These are phyloP conservation scores for Phaethon lepturus DNA, from an alignment of 2,113 vertebrate genomes.

Conservation along the genomic window DNA sequence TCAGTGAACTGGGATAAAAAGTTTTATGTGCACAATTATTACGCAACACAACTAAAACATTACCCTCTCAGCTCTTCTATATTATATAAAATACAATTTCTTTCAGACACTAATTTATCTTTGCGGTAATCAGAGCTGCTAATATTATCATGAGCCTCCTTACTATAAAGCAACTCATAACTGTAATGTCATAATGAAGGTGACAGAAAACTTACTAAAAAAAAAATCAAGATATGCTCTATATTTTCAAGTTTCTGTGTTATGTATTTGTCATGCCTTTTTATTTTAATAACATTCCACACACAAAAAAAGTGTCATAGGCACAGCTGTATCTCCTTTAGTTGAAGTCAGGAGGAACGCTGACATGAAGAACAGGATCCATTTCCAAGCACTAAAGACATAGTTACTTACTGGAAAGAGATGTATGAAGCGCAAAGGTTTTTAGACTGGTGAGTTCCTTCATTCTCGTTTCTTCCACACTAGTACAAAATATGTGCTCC, in stretches of 20 bases:
- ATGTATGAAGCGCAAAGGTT: conserved; percentile 88
- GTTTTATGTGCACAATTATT: neutral
- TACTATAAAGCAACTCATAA: neutral
- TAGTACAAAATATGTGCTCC: conserved; percentile 96
- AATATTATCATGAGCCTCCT: neutral
- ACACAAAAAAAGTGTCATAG: neutral
- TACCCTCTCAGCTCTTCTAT: neutral
- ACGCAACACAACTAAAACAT: neutral
- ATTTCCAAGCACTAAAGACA: neutral
- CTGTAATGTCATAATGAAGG: neutral
- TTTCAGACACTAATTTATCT: neutral
- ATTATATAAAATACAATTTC: neutral
- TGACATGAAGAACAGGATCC: neutral
- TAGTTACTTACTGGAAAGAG: conserved; percentile 85
- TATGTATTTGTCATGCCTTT: neutral
- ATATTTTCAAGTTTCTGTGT: neutral
- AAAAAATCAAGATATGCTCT: neutral
- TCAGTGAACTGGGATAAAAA: neutral
- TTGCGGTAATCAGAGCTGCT: neutral
- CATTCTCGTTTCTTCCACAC: conserved; percentile 90
- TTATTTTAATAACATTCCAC: neutral
- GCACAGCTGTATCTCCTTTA: neutral
- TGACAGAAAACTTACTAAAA: neutral
- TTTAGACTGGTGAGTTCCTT: conserved; percentile 91
- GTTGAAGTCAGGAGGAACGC: neutral